Conservation (phyloP, 2,888 invertebrate genomes). For the Toxonevra muliebris region DNA sequence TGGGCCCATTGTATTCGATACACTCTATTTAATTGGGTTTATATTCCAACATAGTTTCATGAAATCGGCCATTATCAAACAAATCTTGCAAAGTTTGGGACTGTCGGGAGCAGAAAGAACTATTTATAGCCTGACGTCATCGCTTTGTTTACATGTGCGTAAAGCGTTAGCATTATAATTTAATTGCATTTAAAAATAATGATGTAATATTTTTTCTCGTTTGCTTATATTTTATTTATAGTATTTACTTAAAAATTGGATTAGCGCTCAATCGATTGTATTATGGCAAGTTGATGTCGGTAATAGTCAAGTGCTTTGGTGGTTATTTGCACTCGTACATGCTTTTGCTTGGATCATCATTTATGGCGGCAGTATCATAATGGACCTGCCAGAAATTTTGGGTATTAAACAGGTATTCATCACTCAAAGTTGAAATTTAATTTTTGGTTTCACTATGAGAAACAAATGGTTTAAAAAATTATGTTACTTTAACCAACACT, state of each 20-base stretch:
- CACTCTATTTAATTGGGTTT: conserved; percentile 67
- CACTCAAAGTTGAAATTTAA: too few species aligned
- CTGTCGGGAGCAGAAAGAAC: conserved; percentile 65
- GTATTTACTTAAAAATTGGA: conserved; percentile 68
- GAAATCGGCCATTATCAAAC: conserved; percentile 66
- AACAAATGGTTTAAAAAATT: too few species aligned
- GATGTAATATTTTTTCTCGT: not conserved
- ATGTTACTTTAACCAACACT: not conserved
- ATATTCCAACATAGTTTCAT: conserved; percentile 70
- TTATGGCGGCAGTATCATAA: conserved; percentile 70
- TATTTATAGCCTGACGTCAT: conserved; percentile 67
- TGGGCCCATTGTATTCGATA: conserved; percentile 65
- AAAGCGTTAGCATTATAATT: not conserved
- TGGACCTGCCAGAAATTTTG: conserved; percentile 71
- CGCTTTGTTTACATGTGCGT: conserved; percentile 65
- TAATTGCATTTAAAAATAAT: not conserved
- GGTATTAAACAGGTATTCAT: conserved; percentile 69
- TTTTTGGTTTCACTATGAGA: too few species aligned
- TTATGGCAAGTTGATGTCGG: conserved; percentile 69
- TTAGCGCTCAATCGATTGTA: conserved; percentile 64
- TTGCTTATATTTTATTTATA: conserved; percentile 48
- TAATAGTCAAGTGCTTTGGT: conserved; percentile 65
- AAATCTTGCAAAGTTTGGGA: conserved; percentile 62
- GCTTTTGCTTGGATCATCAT: conserved; percentile 69
- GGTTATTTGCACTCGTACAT: conserved; percentile 67